These are phyloP conservation scores for Rhinichthys osculus DNA, from an alignment of 2,797 vertebrate species.

Conservation along the genomic window DNA sequence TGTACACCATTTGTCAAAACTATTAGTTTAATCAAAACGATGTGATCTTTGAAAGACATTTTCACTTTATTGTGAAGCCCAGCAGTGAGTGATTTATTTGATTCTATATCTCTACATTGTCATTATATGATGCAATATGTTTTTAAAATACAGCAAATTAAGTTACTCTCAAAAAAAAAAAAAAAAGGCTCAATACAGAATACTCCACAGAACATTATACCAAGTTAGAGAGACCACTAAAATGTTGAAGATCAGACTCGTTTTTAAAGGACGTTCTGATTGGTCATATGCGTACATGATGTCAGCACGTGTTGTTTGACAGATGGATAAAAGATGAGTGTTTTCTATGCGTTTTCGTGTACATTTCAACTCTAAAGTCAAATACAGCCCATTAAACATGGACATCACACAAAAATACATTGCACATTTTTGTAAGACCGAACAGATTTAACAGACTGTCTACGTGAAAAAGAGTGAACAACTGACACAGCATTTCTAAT, in stretches of 20 bases:
- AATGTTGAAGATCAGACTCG: neutral
- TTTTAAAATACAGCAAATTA: conserved; percentile 17
- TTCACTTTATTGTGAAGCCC: conserved; percentile 41
- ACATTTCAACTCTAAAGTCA: conserved; percentile 2
- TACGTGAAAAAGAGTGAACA: neutral
- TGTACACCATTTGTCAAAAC: neutral
- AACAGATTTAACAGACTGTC: neutral
- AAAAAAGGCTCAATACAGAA: conserved; percentile 38
- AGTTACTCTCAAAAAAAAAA: conserved; percentile 8
- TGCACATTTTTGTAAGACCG: conserved; percentile 14
- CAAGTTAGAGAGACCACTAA: neutral
- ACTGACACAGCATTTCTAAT: neutral
- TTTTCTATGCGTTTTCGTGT: neutral
- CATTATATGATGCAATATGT: conserved; percentile 1
- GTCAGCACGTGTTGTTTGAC: neutral
- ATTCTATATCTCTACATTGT: conserved; percentile 15
- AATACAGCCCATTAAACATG: conserved; percentile 16
- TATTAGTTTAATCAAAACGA: neutral
- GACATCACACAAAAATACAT: conserved; percentile 27
- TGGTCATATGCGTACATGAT: neutral
- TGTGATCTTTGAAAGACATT: conserved; percentile 4
- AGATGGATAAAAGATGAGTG: neutral
- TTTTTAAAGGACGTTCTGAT: conserved; percentile 7
- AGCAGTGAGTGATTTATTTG: conserved; percentile 28
- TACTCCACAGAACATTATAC: conserved; percentile 23